Percentiles rank a stretch among this genome's conserved stretches.
Evolutionary conservation across 2,797 vertebrate genomes (phyloP).

Genomic region (Kryptopterus vitreolus): DNA sequence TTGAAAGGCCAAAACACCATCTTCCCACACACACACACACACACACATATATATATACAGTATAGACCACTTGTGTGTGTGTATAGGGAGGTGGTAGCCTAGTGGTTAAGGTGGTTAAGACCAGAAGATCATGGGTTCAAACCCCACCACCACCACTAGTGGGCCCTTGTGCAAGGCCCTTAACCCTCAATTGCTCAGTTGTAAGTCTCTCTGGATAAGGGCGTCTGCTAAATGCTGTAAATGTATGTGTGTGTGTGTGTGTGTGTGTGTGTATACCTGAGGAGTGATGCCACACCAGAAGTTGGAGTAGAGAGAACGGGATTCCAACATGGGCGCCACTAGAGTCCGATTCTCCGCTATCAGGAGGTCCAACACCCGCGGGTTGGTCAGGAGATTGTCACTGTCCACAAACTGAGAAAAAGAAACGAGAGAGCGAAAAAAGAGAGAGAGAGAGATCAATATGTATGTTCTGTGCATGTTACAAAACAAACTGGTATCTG

Average conservation of each 20-base stretch:
- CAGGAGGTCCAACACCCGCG: slow-evolving; percentile 83
- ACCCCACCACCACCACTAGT: too few species aligned
- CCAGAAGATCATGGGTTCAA: too few species aligned
- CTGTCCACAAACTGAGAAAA: slow-evolving; percentile 85
- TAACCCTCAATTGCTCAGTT: too few species aligned
- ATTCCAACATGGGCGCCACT: slow-evolving; percentile 93
- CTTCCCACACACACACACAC: neutral
- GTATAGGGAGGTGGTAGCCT: too few species aligned
- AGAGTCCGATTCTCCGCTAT: slow-evolving; percentile 92
- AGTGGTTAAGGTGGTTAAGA: too few species aligned
- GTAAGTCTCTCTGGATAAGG: too few species aligned
- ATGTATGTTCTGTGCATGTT: too few species aligned
- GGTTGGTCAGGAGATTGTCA: slow-evolving; percentile 94
- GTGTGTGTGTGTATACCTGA: slow-evolving; percentile 73
- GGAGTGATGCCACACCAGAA: slow-evolving; percentile 98
- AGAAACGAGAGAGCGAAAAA: neutral
- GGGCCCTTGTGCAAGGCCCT: too few species aligned
- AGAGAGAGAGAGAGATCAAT: neutral
- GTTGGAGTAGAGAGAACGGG: slow-evolving; percentile 93
- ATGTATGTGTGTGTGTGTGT: slow-evolving; percentile 52
- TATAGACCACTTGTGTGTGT: too few species aligned
- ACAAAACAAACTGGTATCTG: too few species aligned
- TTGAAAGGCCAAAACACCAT: neutral
- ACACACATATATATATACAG: too few species aligned
- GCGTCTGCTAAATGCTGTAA: too few species aligned